Conservation (phyloP, 2,888 invertebrate genomes). For the Notodonta dromedarius region DNA sequence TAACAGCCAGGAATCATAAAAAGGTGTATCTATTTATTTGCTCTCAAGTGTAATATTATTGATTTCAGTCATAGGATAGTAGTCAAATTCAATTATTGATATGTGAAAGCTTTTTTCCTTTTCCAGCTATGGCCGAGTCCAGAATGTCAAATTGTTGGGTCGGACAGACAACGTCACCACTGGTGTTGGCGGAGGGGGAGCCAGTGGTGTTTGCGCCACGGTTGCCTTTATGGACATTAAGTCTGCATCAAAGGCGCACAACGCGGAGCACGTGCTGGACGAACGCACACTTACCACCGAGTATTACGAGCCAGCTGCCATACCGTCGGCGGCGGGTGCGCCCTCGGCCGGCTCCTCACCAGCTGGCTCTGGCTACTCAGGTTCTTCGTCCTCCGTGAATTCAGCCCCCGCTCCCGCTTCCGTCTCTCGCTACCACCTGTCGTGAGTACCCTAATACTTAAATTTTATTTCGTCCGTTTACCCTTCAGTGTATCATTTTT, state of each 20-base stretch:
- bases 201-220: conserved; percentile 91
- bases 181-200: conserved; percentile 76
- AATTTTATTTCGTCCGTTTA: conserved; percentile 30
- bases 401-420: conserved; percentile 72
- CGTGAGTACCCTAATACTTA: conserved; percentile 64
- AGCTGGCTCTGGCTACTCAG: conserved; percentile 85
- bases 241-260: conserved; percentile 97
- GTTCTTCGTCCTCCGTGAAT: conserved; percentile 86
- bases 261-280: conserved; percentile 94
- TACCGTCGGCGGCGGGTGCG: conserved; percentile 85
- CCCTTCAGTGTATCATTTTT: conserved; percentile 31
- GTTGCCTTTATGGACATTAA: conserved; percentile 99
- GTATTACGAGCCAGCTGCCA: conserved; percentile 94
- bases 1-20: too few species aligned
- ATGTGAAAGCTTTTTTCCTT: conserved; percentile 48
- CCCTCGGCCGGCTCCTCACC: conserved; percentile 82
- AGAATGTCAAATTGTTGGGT: conserved; percentile 97
- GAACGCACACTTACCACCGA: conserved; percentile 94
- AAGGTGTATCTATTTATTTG: too few species aligned
- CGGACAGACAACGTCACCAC: conserved; percentile 82
- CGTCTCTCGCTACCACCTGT: conserved; percentile 76
- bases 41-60: too few species aligned
- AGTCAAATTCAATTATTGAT: conserved; percentile 34
- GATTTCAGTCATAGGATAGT: background rate
- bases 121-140: conserved; percentile 98